These are phyloP conservation scores for Penaeus japonicus DNA, from an alignment of 1,140 invertebrate genomes.

Conservation along the genomic window DNA sequence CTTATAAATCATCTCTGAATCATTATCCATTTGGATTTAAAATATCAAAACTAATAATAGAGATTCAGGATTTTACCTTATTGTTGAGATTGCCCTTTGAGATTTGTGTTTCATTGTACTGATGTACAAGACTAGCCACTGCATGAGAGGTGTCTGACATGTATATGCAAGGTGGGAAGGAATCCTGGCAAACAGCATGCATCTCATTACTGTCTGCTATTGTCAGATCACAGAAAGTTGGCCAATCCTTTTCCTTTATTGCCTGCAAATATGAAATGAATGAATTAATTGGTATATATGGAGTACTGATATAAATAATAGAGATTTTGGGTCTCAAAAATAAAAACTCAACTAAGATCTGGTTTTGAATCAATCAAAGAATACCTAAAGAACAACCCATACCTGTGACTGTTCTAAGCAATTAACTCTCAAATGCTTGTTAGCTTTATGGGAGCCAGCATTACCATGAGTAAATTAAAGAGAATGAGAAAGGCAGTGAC, in stretches of 20 bases:
- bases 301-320: too few relatives aligned
- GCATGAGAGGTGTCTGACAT: slow-evolving; percentile 87
- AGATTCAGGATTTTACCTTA: slow-evolving; percentile 49
- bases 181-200: slow-evolving; percentile 93
- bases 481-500: too few relatives aligned
- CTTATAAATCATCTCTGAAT: background rate
- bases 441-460: too few relatives aligned
- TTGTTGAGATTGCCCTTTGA: slow-evolving; percentile 44
- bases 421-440: too few relatives aligned
- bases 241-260: slow-evolving; percentile 83
- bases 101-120: slow-evolving; percentile 76
- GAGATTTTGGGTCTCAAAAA: too few relatives aligned
- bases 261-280: slow-evolving; percentile 67
- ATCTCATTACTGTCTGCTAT: slow-evolving; percentile 99
- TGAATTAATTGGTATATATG: background rate
- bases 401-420: too few relatives aligned
- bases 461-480: too few relatives aligned
- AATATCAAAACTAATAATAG: too few relatives aligned
- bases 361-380: background rate
- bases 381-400: too few relatives aligned
- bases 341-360: too few relatives aligned
- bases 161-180: slow-evolving; percentile 92
- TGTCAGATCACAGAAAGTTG: slow-evolving; percentile 88
- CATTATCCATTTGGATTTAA: background rate
- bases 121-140: slow-evolving; percentile 83